Percentiles rank a stretch among this genome's conserved stretches.
Evolutionary conservation across 2,888 invertebrate species (phyloP).

Genomic region (Drosophila infuscata): DNA sequence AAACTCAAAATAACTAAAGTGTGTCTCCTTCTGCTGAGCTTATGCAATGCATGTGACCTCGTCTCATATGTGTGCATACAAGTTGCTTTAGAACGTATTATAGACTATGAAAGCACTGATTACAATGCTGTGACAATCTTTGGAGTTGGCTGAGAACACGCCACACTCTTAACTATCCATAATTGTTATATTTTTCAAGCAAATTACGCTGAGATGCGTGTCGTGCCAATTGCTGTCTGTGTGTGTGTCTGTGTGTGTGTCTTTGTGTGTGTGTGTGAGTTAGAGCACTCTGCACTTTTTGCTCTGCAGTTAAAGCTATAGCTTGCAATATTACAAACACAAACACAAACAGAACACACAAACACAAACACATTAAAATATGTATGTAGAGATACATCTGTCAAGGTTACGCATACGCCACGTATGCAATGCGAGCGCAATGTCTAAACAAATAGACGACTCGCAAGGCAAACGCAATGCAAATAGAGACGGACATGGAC

Average conservation of each 20-base stretch:
- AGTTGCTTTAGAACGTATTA: slow-evolving; percentile 7
- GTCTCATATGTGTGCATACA: slow-evolving; percentile 1
- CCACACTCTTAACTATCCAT: slow-evolving; percentile 67
- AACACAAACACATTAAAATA: slow-evolving; percentile 10
- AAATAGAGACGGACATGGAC: slow-evolving; percentile 74
- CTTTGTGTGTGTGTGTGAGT: slow-evolving; percentile 30
- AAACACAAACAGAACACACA: slow-evolving; percentile 6
- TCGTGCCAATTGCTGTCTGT: slow-evolving; percentile 22
- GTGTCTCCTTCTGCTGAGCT: slow-evolving; percentile 20
- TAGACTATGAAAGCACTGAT: slow-evolving; percentile 27
- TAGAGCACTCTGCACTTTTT: slow-evolving; percentile 41
- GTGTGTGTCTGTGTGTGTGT: slow-evolving; percentile 16
- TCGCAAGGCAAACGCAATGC: slow-evolving; percentile 71
- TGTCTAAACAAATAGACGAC: slow-evolving; percentile 76
- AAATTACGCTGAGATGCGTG: slow-evolving; percentile 68
- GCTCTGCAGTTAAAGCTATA: slow-evolving; percentile 41
- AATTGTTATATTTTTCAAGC: slow-evolving; percentile 68
- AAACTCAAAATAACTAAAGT: neutral
- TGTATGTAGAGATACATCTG: slow-evolving; percentile 45
- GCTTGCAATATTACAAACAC: slow-evolving; percentile 52
- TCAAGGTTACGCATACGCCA: slow-evolving; percentile 81
- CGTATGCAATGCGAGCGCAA: slow-evolving; percentile 72
- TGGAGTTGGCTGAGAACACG: slow-evolving; percentile 39
- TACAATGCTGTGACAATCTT: slow-evolving; percentile 40
- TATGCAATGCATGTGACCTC: slow-evolving; percentile 32